Percentiles rank a stretch among this genome's conserved stretches.
These are phyloP conservation scores for Heterodera schachtii DNA, from an alignment of 1,140 invertebrate species.

Conservation along the genomic window DNA sequence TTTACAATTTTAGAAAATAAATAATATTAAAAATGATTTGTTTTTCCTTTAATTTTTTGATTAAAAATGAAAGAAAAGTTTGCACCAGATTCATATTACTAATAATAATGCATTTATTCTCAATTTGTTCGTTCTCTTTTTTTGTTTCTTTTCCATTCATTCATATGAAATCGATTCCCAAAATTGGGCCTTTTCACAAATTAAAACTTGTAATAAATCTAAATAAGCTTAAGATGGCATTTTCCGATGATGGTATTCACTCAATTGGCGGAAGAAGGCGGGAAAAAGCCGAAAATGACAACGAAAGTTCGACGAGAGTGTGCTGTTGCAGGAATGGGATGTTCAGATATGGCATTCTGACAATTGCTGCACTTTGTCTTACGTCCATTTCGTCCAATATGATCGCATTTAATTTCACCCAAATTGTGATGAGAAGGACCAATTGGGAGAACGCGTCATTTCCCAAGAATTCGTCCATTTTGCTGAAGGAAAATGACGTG, in stretches of 20 bases:
- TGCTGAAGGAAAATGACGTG: background rate
- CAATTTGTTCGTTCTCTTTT: too few species aligned
- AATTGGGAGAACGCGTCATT: slow-evolving; percentile 24
- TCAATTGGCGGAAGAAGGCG: background rate
- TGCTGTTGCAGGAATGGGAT: slow-evolving; percentile 5
- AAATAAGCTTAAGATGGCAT: background rate
- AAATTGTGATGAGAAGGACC: slow-evolving; percentile 34
- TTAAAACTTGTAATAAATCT: too few species aligned
- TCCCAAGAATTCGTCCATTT: background rate
- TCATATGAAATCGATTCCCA: too few species aligned
- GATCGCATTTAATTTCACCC: slow-evolving; percentile 49
- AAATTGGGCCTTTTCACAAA: too few species aligned
- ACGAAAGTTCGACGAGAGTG: background rate
- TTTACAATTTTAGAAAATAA: too few species aligned
- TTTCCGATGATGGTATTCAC: background rate
- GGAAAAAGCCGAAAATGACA: background rate
- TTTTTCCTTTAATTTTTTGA: too few species aligned
- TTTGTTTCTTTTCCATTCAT: too few species aligned
- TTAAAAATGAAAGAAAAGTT: too few species aligned
- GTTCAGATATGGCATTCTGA: slow-evolving; percentile 42
- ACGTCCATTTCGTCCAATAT: slow-evolving; percentile 52
- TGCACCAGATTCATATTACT: too few species aligned
- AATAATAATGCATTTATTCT: too few species aligned
- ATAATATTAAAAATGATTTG: too few species aligned
- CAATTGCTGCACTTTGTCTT: slow-evolving; percentile 34